A percentile compares a stretch with the other conserved stretches of the same genome.
Conservation (phyloP, 2,113 vertebrate genomes). For the Scartelaos histophorus region DNA sequence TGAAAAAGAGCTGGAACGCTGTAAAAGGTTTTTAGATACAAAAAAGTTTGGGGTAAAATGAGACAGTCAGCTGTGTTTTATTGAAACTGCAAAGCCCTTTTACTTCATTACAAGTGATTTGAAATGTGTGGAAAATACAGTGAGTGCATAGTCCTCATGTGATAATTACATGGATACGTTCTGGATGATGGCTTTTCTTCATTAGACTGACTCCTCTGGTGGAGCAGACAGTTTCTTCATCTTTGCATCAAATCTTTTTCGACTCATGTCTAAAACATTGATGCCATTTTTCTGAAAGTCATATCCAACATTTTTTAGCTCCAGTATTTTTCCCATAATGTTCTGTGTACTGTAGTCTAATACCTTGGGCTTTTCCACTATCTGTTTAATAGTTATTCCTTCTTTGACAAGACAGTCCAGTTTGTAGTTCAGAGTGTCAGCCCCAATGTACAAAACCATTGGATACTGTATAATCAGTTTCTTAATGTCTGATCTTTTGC, state of each 20-base stretch:
- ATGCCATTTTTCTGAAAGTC: constrained; percentile 78
- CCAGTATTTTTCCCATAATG: constrained; percentile 69
- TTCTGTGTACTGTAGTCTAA: constrained; percentile 74
- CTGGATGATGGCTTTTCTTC: background rate
- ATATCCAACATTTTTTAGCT: constrained; percentile 69
- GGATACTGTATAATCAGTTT: constrained; percentile 69
- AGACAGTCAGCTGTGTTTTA: background rate
- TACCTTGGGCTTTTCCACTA: constrained; percentile 72
- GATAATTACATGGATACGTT: background rate
- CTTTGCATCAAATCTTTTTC: constrained; percentile 76
- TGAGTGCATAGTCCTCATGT: background rate
- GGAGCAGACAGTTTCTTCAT: constrained; percentile 59
- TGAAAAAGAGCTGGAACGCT: too few species aligned
- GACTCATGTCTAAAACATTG: constrained; percentile 69
- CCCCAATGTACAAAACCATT: constrained; percentile 68
- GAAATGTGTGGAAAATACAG: background rate
- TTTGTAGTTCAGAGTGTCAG: constrained; percentile 74
- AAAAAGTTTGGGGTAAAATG: background rate
- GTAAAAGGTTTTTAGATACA: background rate
- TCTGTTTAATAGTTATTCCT: constrained; percentile 70
- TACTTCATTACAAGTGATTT: background rate
- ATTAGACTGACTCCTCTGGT: constrained; percentile 14
- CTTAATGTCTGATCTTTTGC: constrained; percentile 54
- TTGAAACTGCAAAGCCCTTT: background rate
- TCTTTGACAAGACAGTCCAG: constrained; percentile 74